These are phyloP conservation scores for Acanthosepion pharaonis DNA, from an alignment of 2,888 invertebrate species.

Conservation along the genomic window DNA sequence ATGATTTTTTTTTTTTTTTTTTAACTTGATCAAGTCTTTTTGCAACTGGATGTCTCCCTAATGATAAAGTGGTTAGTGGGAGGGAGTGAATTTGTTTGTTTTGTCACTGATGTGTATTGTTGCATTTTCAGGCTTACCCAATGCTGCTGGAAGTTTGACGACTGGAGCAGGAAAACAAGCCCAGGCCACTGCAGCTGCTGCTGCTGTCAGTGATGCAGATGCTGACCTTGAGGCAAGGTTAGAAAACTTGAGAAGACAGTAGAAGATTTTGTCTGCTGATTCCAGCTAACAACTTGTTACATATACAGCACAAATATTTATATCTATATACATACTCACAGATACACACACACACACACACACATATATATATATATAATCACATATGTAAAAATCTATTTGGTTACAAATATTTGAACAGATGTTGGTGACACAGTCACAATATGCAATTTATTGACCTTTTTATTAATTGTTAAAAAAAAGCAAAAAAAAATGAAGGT, in stretches of 20 bases:
- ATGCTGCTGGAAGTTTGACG: slow-evolving; percentile 62
- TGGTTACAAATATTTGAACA: not conserved
- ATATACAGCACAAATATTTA: not conserved
- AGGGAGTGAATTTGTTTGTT: not conserved
- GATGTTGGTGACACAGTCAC: not conserved
- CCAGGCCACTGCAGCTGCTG: slow-evolving; percentile 61
- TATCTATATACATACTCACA: not conserved
- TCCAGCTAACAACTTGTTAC: not conserved
- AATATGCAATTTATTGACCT: not conserved
- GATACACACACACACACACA: not conserved
- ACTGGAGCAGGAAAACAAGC: slow-evolving; percentile 59
- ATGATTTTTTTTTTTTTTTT: too few species aligned
- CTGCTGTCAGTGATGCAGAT: slow-evolving; percentile 83
- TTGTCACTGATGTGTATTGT: not conserved
- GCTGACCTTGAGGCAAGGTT: slow-evolving; percentile 97
- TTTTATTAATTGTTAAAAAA: slow-evolving; percentile 3
- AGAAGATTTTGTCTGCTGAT: slow-evolving; percentile 47
- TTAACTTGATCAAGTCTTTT: too few species aligned
- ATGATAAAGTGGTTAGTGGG: too few species aligned
- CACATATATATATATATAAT: not conserved
- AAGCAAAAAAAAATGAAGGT: not conserved
- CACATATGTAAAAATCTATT: not conserved
- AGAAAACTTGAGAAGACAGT: slow-evolving; percentile 92
- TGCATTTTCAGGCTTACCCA: slow-evolving; percentile 83
- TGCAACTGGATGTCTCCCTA: too few species aligned